Conservation (phyloP, 2,797 vertebrate genomes). For the Scarus forsteni region DNA sequence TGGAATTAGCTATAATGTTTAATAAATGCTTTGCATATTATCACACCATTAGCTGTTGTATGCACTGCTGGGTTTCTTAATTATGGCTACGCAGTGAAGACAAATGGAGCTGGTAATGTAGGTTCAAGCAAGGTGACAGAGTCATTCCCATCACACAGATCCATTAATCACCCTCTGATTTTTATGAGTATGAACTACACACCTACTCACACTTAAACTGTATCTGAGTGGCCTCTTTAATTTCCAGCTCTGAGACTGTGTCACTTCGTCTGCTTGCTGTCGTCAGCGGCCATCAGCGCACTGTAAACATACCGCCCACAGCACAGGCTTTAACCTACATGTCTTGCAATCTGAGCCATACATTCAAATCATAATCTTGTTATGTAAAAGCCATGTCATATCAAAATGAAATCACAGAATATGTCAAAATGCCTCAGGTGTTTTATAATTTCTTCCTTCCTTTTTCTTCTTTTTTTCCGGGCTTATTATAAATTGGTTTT, state of each 20-base stretch:
- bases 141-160: constrained; percentile 12
- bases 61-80: background rate
- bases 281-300: background rate
- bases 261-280: background rate
- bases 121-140: constrained; percentile 5
- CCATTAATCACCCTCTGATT: constrained; percentile 27
- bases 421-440: background rate
- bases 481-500: constrained; percentile 26
- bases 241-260: background rate
- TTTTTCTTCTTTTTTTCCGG: constrained; percentile 11
- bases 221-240: background rate
- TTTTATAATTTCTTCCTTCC: constrained; percentile 2
- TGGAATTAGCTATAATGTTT: background rate
- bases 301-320: constrained; percentile 17
- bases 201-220: constrained; percentile 15
- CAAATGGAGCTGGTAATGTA: constrained; percentile 10
- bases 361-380: background rate
- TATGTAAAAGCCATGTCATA: constrained; percentile 1
- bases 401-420: constrained; percentile 8
- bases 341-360: background rate
- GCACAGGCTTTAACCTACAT: background rate
- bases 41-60: background rate
- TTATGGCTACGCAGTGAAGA: constrained; percentile 13
- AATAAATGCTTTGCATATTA: background rate
- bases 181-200: background rate